Base-by-base conservation (phyloP, 2,113 vertebrate genomes). In the Leptodactylus fuscus region DNA sequence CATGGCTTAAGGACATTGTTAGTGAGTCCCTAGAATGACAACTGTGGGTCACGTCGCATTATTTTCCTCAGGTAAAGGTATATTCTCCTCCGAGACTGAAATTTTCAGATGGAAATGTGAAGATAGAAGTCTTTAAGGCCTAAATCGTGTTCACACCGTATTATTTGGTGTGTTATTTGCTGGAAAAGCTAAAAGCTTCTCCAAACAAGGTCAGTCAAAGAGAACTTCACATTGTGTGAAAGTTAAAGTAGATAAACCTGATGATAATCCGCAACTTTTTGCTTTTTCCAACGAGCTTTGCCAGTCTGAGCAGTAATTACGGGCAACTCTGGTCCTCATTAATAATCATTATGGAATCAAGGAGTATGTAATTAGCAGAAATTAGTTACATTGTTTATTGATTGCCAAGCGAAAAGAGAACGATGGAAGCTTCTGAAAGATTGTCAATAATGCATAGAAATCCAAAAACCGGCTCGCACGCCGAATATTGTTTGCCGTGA, bases 151-250 rank as follows among this genome's bases (percentile, higher is more conserved):
- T 71, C 84, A 48, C 84, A 27, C 65, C 27, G 36, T 58, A 85
- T n/a, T 65, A 34, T 79, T 71, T 55, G 44, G 41, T 53, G 71
- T 84, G 82, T 67, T 67, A 34, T 67, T 73, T 60, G 22, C n/a
- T 71, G n/a, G 69, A 53, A 60, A 81, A 73, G 34, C 84, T 81
- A 60, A 81, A 86, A 53, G 65, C 84, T 48, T 58, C 77, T 48
- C 13, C 22, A 60, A 29, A 58, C 84, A 81, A 81, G 77, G 84
- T 86, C 84, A 73, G 15, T 73, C 65, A 60, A 86, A 86, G 84
- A 71, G 49, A 86, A 34, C 84, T 85, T 88, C 82, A 41, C 89
- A 87, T 88, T 91, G 70, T 88, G 85, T 89, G 71, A 65, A 80
- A 85, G 71, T 71, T 85, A 85, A 85, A 80, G 4, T 22, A 60